Evolutionary conservation across 1,140 invertebrate species (phyloP).

Genomic region (Manduca sexta): DNA sequence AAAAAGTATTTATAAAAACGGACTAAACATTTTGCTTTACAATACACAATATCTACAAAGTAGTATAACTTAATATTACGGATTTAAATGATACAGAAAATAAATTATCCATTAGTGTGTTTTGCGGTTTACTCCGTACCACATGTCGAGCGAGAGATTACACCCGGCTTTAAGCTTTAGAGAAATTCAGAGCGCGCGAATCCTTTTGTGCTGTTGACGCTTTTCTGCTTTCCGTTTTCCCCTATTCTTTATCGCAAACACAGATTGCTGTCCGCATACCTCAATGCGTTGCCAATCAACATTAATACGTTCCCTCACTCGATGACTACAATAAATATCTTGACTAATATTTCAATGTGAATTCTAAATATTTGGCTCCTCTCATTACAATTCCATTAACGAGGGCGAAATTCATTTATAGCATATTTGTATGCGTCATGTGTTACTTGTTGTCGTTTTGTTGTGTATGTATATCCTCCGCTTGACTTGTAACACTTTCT

Average conservation of each 20-base stretch:
- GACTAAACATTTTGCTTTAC: too few species aligned
- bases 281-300: background rate
- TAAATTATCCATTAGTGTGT: too few species aligned
- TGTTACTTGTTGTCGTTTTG: slow-evolving; percentile 35
- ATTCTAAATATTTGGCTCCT: slow-evolving; percentile 10
- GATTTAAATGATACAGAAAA: too few species aligned
- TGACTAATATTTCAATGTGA: too few species aligned
- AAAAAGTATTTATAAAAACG: too few species aligned
- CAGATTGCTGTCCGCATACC: slow-evolving; percentile 2
- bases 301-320: background rate
- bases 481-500: slow-evolving; percentile 38
- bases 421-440: slow-evolving; percentile 51
- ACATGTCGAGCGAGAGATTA: slow-evolving; percentile 23
- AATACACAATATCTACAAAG: too few species aligned
- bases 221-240: slow-evolving; percentile 31
- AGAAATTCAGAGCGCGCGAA: slow-evolving; percentile 32
- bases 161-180: slow-evolving; percentile 27
- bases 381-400: slow-evolving; percentile 45
- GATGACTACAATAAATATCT: too few species aligned
- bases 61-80: too few species aligned
- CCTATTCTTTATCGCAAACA: slow-evolving; percentile 36
- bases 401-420: slow-evolving; percentile 24
- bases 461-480: slow-evolving; percentile 28
- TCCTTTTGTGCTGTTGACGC: slow-evolving; percentile 41
- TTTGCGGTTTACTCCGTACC: slow-evolving; percentile 8